A percentile compares a stretch with the other conserved stretches of the same genome.
Evolutionary conservation across 2,888 invertebrate genomes (phyloP).

Genomic region (Mesopsocus fuscifrons): DNA sequence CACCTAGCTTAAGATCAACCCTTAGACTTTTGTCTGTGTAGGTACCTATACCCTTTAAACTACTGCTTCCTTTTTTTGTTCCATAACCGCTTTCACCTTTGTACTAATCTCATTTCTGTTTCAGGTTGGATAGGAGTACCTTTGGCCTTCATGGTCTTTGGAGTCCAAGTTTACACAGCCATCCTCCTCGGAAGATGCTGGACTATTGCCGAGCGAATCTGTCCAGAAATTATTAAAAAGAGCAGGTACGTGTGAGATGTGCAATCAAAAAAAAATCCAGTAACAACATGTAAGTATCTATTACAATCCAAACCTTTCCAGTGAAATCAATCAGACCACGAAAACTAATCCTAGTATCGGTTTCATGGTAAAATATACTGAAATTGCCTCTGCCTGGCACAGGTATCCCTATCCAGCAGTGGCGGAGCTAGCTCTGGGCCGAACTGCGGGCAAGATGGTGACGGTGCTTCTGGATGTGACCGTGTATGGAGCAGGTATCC

Average conservation of each 20-base stretch:
- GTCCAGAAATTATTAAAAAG: slow-evolving; percentile 42
- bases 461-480: slow-evolving; percentile 52
- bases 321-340: no score
- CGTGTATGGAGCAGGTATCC: slow-evolving; percentile 58
- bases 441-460: slow-evolving; percentile 36
- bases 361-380: neutral
- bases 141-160: slow-evolving; percentile 42
- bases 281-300: slow-evolving; percentile 2
- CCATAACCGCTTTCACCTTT: no score
- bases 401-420: slow-evolving; percentile 73
- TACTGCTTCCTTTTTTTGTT: no score
- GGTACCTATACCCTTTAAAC: no score
- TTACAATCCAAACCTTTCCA: slow-evolving; percentile 6
- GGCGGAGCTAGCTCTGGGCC: slow-evolving; percentile 58
- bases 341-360: no score
- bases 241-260: slow-evolving; percentile 25
- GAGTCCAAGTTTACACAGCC: slow-evolving; percentile 64
- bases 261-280: neutral
- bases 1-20: no score
- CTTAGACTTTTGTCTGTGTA: no score
- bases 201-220: slow-evolving; percentile 53
- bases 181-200: slow-evolving; percentile 60
- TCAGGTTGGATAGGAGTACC: slow-evolving; percentile 51
- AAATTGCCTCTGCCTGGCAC: slow-evolving; percentile 17
- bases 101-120: no score